A percentile compares a stretch with the other conserved stretches of the same genome.
phyloP scores from a whole-genome alignment of 35 echinoderm and acorn worm species.

The Eucidaris tribuloides region DNA sequence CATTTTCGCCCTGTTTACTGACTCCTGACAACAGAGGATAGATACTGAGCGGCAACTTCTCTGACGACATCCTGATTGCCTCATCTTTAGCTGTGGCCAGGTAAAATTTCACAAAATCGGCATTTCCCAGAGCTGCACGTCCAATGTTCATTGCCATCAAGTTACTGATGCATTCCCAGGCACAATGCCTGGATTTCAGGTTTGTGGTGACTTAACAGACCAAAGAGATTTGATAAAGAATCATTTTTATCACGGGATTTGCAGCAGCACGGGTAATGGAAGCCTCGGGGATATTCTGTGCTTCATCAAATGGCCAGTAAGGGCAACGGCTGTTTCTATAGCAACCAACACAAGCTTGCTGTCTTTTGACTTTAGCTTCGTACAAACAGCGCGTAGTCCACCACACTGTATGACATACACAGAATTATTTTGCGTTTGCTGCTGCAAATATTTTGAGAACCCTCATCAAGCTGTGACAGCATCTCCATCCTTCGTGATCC shows the following conservation, averaged over 20 bases:
- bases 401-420: not conserved
- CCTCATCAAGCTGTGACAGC: not conserved
- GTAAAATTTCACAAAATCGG: slow-evolving; percentile 17
- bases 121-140: not conserved
- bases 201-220: slow-evolving; percentile 1
- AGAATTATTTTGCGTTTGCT: not conserved
- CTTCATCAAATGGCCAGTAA: not conserved
- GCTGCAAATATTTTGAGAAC: slow-evolving; percentile 15
- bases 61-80: not conserved
- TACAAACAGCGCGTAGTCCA: not conserved
- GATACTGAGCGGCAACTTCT: slow-evolving; percentile 7
- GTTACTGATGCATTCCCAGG: slow-evolving; percentile 16
- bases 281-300: not conserved
- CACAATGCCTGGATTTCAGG: not conserved
- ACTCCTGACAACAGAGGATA: slow-evolving; percentile 27
- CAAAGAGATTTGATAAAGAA: slow-evolving; percentile 1
- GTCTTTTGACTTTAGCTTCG: not conserved
- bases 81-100: not conserved
- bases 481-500: not conserved
- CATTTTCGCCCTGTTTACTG: slow-evolving; percentile 21
- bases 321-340: not conserved
- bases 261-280: not conserved
- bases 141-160: slow-evolving; percentile 12
- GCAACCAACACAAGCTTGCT: slow-evolving; percentile 6
- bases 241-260: slow-evolving; percentile 8